Evolutionary conservation across 2,113 vertebrate species (phyloP), one percentile per base, ranked within the genome.

Genomic region (Macaca mulatta): DNA sequence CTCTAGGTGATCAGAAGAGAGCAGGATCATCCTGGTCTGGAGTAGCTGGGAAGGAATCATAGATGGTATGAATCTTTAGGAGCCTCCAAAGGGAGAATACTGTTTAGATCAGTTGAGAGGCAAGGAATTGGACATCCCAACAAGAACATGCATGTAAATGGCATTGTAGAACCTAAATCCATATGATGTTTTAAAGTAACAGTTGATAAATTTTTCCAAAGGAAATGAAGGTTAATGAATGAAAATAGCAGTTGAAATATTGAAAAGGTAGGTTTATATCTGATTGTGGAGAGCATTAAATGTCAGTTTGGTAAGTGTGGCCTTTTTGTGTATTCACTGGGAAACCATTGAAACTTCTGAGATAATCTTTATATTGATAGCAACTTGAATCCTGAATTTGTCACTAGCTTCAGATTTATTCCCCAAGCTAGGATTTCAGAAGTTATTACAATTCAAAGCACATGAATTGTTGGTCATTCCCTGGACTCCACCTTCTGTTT

Each of bases 141-240:
- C 84, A 84, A 88, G 23, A 64, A 88, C 35, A 80, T 4, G 20
- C 3, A 10, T 32, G 22, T 48, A 50, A 43, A 87, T 16, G 30
- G 55, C 64, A 72, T 6, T 23, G 20, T 43, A 83, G 61, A 55
- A 78, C 13, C 3, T 50, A 38, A 80, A 27, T 88, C 40, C n/a
- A 43, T 55, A 59, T 40, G 38, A 48, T 22, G 1, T 74, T 82
- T 96, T 95, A 52, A 87, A 87, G 27, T 90, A 75, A 91, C 2
- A 72, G 57, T 45, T 13, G 92, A 52, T 95, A 93, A 50, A 55
- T 81, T 96, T 93, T 96, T 78, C 35, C 89, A 55, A 12, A 30
- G 25, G 32, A 89, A 74, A 5, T 40, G n/a, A 74, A 6, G 25
- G 18, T 43, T 82, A 50, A 22, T 85, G n/a, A 86, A 32, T 89